Conservation (phyloP, 2,797 vertebrate species). For the Molossus molossus region DNA sequence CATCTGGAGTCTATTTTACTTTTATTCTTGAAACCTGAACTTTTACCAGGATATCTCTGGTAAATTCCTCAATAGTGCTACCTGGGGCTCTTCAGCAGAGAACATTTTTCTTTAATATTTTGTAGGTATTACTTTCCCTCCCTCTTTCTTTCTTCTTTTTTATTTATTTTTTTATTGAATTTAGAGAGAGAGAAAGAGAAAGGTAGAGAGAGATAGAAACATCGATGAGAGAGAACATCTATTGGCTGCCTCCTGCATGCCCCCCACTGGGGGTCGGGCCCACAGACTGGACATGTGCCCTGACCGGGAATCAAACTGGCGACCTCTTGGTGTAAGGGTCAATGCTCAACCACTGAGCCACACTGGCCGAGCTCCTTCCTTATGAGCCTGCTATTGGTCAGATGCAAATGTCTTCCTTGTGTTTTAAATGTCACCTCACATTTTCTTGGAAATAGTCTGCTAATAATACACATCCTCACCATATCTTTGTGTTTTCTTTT, state of each 20-base stretch:
- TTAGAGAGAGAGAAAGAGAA: no score
- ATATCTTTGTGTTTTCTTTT: background rate
- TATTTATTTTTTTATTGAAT: background rate
- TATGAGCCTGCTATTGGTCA: background rate
- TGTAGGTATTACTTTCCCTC: background rate
- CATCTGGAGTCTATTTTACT: background rate
- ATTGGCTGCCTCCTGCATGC: no score
- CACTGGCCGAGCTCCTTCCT: no score
- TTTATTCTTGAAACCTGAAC: conserved; percentile 17
- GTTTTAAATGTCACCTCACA: background rate
- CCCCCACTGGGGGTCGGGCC: no score
- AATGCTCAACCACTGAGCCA: no score
- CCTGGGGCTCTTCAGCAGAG: background rate
- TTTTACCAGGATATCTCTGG: background rate
- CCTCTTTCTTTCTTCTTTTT: background rate
- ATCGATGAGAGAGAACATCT: no score
- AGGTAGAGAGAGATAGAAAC: no score
- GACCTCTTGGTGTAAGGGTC: no score
- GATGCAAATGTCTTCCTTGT: background rate
- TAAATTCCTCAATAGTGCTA: background rate
- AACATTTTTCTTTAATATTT: background rate
- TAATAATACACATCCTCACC: background rate
- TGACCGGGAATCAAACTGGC: no score
- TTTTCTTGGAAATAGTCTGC: background rate
- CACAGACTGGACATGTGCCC: no score